A percentile compares a stretch with the other conserved stretches of the same genome.
Evolutionary conservation across 2,888 invertebrate species (phyloP).

Genomic region (Pecten maximus): DNA sequence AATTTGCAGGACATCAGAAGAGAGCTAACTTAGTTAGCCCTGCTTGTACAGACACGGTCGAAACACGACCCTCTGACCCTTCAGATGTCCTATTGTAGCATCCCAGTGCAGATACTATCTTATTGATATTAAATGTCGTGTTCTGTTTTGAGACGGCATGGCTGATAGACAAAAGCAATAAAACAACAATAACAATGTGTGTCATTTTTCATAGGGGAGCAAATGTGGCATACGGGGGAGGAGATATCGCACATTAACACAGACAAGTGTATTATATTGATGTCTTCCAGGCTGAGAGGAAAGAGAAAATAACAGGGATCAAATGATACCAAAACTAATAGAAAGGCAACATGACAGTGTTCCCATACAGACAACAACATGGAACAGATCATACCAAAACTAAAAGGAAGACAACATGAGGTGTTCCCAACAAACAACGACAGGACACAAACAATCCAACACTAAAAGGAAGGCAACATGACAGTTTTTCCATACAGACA

Average conservation of each 20-base stretch:
- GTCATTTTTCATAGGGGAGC: neutral
- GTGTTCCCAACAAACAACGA: no score
- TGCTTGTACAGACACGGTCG: neutral
- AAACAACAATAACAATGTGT: neutral
- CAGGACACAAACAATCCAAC: no score
- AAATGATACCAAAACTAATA: no score
- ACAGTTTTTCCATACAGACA: no score
- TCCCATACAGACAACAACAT: no score
- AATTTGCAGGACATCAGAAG: conserved; percentile 18
- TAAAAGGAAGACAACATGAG: no score
- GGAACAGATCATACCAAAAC: no score
- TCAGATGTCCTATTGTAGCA: neutral
- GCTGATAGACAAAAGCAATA: neutral
- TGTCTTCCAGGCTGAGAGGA: no score
- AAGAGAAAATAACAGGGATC: no score
- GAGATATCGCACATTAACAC: neutral
- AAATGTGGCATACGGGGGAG: neutral
- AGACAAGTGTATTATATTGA: no score
- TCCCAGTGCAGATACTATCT: neutral
- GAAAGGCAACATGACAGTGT: no score
- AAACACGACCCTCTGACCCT: conserved; percentile 13
- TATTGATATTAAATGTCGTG: neutral
- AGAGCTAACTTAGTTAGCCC: neutral
- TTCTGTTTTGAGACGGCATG: neutral
- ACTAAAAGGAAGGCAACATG: no score